Conservation (phyloP, 2,888 invertebrate genomes). For the Meghimatium bilineatum region DNA sequence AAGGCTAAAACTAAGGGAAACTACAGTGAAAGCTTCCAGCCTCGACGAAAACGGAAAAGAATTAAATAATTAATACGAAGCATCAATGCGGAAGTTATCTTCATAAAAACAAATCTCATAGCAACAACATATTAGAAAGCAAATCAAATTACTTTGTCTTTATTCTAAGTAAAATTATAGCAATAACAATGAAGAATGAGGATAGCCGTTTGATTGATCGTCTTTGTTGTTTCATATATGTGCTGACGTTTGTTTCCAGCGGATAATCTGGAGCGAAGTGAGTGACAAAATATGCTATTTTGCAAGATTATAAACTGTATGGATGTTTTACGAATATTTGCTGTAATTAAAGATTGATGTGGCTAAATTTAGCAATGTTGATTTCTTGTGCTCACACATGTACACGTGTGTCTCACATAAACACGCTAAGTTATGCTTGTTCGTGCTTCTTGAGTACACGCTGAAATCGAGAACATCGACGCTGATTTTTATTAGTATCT, state of each 20-base stretch:
- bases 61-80: no score
- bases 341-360: neutral
- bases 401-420: neutral
- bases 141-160: no score
- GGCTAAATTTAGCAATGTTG: neutral
- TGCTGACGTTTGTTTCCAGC: constrained; percentile 22
- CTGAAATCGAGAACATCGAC: neutral
- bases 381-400: neutral
- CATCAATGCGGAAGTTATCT: no score
- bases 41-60: no score
- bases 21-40: no score
- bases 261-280: constrained; percentile 49
- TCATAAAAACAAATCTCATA: no score
- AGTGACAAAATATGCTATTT: constrained; percentile 20
- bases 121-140: no score
- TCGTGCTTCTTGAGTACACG: neutral
- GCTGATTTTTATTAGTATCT: no score
- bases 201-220: neutral
- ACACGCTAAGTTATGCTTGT: neutral
- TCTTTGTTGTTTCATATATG: neutral
- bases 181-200: no score
- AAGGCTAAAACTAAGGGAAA: no score
- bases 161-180: no score
- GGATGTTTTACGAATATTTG: neutral
- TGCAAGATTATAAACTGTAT: neutral